Evolutionary conservation across 2,888 invertebrate genomes (phyloP), one percentile per base, ranked within the genome.

Genomic region (Aquatica leii): DNA sequence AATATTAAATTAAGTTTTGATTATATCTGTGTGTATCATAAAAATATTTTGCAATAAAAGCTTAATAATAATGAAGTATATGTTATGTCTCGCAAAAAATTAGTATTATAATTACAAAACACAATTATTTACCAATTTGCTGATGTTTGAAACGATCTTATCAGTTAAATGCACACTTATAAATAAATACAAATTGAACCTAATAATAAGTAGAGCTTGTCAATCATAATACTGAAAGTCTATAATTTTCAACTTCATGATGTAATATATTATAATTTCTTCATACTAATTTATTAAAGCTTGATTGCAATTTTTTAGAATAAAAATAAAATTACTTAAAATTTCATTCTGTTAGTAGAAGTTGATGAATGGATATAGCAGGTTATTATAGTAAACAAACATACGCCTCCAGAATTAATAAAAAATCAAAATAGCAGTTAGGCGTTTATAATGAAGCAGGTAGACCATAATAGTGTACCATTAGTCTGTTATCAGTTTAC

Each of bases 391-490:
- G 52, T 53, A 59, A 59, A 48, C 53, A 59, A 59, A 59, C 52
- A 59, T 34, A 59, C 59, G 59, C 59, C 59, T 35, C 46, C 43
- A 17, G 35, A n/a, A 35, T n/a, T 43, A 66, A 41, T 60, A 67
- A 59, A 57, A n/a, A 59, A 58, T 61, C 52, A 66, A 68, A 66
- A 67, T 65, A 66, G 62, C 62, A 69, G 69, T 71, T 68, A 66
- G 65, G 63, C 59, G 59, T 59, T 65, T 63, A 70, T 74, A 74
- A 74, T 74, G 69, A 73, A 69, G 69, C 67, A 71, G 71, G 70
- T 72, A 67, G 67, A 69, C 69, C 70, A 73, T 74, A 73, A 74
- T 72, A 69, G 66, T 72, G 70, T 73, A 71, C 71, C 71, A 75
- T 75, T 75, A 74, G 71, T 67, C 62, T 66, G 72, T 68, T 74